Conservation (phyloP, 2,113 vertebrate genomes). For the Plotosus lineatus region DNA sequence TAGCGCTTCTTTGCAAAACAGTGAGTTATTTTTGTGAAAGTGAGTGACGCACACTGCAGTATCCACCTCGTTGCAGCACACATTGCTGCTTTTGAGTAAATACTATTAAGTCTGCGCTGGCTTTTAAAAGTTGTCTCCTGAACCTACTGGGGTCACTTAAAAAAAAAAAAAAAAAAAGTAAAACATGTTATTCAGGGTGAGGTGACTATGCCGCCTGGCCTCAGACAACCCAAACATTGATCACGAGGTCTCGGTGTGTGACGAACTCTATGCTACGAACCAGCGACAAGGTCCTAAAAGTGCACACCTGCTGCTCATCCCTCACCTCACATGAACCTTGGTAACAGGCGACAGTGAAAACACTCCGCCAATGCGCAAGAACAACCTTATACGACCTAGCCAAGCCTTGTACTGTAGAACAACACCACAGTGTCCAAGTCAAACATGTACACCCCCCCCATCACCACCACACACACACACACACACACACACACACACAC, state of each 20-base stretch:
- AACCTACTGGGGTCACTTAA: background rate
- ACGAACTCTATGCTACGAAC: background rate
- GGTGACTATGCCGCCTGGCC: constrained; percentile 5
- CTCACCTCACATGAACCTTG: constrained; percentile 44
- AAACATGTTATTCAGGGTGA: background rate
- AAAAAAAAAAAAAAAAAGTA: background rate
- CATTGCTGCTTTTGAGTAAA: background rate
- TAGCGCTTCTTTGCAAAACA: background rate
- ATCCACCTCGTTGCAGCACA: background rate
- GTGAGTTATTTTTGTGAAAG: background rate
- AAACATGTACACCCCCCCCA: constrained; percentile 23
- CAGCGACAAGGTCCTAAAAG: background rate
- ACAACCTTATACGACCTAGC: constrained; percentile 22
- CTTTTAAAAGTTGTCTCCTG: background rate
- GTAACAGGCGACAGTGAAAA: constrained; percentile 26
- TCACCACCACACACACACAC: background rate
- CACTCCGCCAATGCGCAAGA: background rate
- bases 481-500: too few species aligned
- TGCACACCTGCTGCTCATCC: constrained; percentile 22
- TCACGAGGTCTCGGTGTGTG: constrained; percentile 16
- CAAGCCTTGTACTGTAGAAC: constrained; percentile 8
- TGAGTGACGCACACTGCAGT: constrained; percentile 9
- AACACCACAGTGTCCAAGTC: constrained; percentile 15
- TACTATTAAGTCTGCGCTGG: background rate
- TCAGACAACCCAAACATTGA: constrained; percentile 12